Percentiles rank a stretch among this genome's conserved stretches.
Evolutionary conservation across 2,113 vertebrate genomes (phyloP).

Genomic region (Myotis yumanensis): DNA sequence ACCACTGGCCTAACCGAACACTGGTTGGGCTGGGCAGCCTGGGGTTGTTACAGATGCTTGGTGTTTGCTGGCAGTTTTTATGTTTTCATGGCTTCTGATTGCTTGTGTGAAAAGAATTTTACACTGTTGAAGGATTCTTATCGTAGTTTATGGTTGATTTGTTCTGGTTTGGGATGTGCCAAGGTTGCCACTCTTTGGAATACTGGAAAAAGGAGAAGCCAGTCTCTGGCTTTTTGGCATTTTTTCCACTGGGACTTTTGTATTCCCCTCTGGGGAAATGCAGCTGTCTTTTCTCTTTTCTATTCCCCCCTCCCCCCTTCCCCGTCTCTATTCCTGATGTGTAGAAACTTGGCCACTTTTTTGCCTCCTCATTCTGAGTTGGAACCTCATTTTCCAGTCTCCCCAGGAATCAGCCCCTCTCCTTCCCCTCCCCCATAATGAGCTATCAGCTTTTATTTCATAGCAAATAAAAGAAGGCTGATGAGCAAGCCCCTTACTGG

Average conservation of each 20-base stretch:
- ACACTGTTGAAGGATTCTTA: neutral
- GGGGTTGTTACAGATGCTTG: neutral
- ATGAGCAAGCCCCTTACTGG: neutral
- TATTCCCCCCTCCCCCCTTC: neutral
- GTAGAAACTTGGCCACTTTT: neutral
- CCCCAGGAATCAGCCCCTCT: neutral
- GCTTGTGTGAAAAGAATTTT: neutral
- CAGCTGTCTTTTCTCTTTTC: neutral
- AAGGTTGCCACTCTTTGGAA: neutral
- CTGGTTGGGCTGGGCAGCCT: neutral
- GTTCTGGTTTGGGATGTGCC: neutral
- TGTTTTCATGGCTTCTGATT: neutral
- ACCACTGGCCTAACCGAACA: neutral
- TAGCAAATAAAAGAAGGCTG: neutral
- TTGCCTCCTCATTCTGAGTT: neutral
- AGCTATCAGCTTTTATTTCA: constrained; percentile 21
- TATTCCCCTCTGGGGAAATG: neutral
- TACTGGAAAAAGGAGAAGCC: neutral
- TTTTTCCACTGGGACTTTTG: neutral
- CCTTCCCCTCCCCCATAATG: neutral
- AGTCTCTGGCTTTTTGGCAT: neutral
- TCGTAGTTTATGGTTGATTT: neutral
- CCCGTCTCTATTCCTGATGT: neutral
- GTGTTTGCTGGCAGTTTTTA: neutral
- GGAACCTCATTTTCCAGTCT: neutral